Conservation (phyloP, 2,888 invertebrate species). For the Dioctria rufipes region DNA sequence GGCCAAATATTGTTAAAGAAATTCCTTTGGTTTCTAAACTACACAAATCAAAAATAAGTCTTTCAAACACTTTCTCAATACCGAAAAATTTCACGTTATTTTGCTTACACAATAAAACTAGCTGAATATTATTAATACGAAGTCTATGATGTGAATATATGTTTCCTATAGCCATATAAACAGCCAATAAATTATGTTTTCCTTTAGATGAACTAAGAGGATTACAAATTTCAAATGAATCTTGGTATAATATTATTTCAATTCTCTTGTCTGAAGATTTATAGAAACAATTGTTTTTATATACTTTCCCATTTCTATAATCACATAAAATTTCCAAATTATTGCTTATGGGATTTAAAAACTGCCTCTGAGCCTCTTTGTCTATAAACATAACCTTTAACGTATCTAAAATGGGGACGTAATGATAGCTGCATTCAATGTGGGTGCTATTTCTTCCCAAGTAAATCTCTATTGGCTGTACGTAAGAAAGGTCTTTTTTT, state of each 20-base stretch:
- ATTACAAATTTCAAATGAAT: not conserved
- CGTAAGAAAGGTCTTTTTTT: too few species aligned
- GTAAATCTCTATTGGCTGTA: too few species aligned
- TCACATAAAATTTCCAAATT: not conserved
- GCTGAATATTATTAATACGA: not conserved
- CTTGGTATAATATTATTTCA: not conserved
- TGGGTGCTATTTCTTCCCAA: too few species aligned
- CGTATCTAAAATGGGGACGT: too few species aligned
- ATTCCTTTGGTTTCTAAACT: not conserved
- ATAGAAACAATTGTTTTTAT: constrained; percentile 1
- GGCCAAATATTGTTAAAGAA: too few species aligned
- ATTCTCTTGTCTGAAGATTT: not conserved
- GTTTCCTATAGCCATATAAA: not conserved
- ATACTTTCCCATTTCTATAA: not conserved
- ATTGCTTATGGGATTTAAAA: too few species aligned
- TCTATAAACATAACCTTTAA: too few species aligned
- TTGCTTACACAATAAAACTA: constrained; percentile 6
- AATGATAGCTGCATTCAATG: too few species aligned
- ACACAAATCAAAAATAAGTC: not conserved
- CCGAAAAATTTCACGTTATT: not conserved
- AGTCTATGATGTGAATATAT: not conserved
- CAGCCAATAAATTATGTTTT: constrained; percentile 3
- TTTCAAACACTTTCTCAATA: constrained; percentile 11
- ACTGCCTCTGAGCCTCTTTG: too few species aligned
- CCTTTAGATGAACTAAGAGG: not conserved